phyloP scores from a whole-genome alignment of 2,113 vertebrate species.

The Nothoprocta pentlandii region DNA sequence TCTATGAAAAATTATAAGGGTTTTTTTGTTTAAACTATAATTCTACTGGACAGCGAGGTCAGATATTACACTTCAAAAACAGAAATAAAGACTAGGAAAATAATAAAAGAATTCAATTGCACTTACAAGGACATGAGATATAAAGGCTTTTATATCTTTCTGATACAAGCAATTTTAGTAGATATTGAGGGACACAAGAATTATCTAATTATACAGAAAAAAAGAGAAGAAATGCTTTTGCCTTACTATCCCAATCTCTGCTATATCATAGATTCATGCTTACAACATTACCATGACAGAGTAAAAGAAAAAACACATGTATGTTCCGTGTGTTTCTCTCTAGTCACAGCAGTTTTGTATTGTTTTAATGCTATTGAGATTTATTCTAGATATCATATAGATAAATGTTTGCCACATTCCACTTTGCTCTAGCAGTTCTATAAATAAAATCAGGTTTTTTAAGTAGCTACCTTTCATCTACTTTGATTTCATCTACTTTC shows the following conservation, averaged over 20 bases:
- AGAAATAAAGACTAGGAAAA: neutral
- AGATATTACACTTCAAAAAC: neutral
- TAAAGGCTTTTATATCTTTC: neutral
- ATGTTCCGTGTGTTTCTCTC: too few species aligned
- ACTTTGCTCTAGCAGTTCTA: neutral
- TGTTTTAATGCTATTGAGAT: neutral
- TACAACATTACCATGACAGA: neutral
- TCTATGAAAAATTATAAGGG: neutral
- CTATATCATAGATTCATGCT: neutral
- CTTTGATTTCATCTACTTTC: neutral
- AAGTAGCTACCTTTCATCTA: neutral
- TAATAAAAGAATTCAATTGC: neutral
- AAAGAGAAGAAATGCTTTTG: neutral
- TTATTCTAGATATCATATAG: neutral
- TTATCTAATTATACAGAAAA: neutral
- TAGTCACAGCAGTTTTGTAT: neutral
- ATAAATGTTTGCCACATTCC: neutral
- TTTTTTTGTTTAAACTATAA: constrained; percentile 17
- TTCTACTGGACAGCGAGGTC: constrained; percentile 11
- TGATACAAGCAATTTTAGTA: neutral
- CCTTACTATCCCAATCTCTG: neutral
- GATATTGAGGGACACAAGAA: neutral
- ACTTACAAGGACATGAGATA: neutral
- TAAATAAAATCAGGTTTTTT: neutral
- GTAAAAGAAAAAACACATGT: too few species aligned